Evolutionary conservation across 2,888 invertebrate genomes (phyloP).

Genomic region (Acanthosepion esculentum): DNA sequence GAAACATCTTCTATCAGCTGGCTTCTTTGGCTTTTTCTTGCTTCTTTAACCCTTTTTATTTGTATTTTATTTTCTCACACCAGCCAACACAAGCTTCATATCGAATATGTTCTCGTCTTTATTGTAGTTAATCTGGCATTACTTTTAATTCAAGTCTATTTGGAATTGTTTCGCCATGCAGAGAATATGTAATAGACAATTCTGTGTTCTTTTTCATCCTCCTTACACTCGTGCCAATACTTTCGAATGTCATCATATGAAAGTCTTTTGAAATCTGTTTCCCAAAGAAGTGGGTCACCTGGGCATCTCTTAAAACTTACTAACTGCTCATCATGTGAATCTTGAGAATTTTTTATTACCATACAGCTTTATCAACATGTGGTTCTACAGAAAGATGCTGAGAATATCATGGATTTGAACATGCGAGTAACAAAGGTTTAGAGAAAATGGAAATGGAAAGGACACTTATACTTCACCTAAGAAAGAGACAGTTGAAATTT

Average conservation of each 20-base stretch:
- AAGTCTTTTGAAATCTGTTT: neutral
- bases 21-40: neutral
- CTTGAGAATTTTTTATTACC: too few species aligned
- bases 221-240: neutral
- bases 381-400: too few species aligned
- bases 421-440: too few species aligned
- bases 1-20: neutral
- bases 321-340: neutral
- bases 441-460: too few species aligned
- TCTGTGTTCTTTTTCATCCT: neutral
- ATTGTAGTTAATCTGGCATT: neutral
- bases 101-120: neutral
- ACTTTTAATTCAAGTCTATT: conserved; percentile 20
- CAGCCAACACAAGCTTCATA: neutral
- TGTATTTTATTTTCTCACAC: neutral
- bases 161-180: neutral
- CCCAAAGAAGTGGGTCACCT: neutral
- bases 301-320: neutral
- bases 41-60: neutral
- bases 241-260: neutral
- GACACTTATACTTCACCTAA: too few species aligned
- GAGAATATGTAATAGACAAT: conserved; percentile 5
- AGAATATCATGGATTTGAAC: too few species aligned
- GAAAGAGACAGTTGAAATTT: too few species aligned
- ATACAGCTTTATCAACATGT: too few species aligned